Evolutionary conservation across 2,797 vertebrate species (phyloP).

Genomic region (Pseudomugil tenellus): DNA sequence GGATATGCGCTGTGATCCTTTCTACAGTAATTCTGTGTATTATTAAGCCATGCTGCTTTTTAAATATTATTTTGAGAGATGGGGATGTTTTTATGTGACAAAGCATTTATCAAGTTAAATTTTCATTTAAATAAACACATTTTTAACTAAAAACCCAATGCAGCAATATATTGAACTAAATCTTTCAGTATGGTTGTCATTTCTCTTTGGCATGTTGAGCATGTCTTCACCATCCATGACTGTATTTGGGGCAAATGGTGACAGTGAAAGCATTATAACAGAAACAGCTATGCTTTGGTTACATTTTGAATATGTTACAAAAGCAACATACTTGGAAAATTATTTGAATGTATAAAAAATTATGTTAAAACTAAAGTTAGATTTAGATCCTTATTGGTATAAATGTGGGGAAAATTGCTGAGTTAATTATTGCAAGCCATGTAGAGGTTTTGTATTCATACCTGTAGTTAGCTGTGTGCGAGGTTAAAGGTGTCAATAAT

Average conservation of each 20-base stretch:
- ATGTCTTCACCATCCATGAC: conserved; percentile 13
- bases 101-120: no score
- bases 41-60: neutral
- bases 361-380: no score
- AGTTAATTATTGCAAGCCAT: neutral
- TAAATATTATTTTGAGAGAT: neutral
- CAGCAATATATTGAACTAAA: neutral
- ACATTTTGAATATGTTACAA: neutral
- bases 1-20: conserved; percentile 40
- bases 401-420: neutral
- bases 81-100: conserved; percentile 20
- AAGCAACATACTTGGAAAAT: no score
- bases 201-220: conserved; percentile 14
- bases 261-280: conserved; percentile 13
- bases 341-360: no score
- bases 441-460: neutral
- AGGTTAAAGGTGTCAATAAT: neutral
- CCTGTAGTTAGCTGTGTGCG: neutral
- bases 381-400: neutral
- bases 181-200: conserved; percentile 1
- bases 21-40: conserved; percentile 28
- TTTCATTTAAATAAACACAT: no score
- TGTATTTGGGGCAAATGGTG: conserved; percentile 6
- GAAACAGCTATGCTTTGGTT: conserved; percentile 3
- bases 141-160: conserved; percentile 11